A percentile compares a stretch with the other conserved stretches of the same genome.
Conservation (phyloP, 2,797 vertebrate species). For the Gobio occitaniae region DNA sequence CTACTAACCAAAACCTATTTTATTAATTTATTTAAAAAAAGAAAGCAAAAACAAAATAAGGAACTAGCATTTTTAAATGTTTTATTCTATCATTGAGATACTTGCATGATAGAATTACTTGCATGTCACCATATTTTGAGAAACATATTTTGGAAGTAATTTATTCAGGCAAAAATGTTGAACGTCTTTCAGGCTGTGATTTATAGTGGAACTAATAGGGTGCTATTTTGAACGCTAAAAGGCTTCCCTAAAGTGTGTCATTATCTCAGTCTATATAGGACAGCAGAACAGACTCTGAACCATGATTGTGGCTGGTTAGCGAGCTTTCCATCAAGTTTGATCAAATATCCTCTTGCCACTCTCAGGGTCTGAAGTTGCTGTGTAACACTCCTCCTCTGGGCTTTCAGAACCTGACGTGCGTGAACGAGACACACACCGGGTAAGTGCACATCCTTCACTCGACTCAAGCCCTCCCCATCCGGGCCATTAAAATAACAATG, state of each 20-base stretch:
- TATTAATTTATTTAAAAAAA: neutral
- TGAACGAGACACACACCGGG: constrained; percentile 88
- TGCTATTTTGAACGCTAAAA: constrained; percentile 40
- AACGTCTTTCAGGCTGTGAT: constrained; percentile 22
- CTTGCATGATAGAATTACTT: neutral
- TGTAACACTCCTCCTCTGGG: constrained; percentile 74
- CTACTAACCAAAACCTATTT: neutral
- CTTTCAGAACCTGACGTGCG: constrained; percentile 78
- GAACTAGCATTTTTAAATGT: neutral
- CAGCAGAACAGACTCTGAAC: constrained; percentile 29
- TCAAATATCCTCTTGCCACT: constrained; percentile 23
- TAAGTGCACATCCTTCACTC: constrained; percentile 63
- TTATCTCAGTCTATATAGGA: constrained; percentile 36
- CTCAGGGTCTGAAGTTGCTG: constrained; percentile 69
- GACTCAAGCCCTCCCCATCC: constrained; percentile 21
- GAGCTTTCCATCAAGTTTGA: constrained; percentile 35
- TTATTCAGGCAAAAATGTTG: neutral
- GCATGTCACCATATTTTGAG: neutral
- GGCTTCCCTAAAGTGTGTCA: constrained; percentile 39
- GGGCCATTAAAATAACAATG: constrained; percentile 47
- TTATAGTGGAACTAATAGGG: constrained; percentile 44
- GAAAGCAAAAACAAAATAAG: neutral
- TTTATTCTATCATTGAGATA: neutral
- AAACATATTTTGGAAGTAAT: neutral
- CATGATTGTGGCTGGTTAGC: constrained; percentile 16